Base-by-base conservation (phyloP, 2,113 vertebrate genomes). In the Scatophagus argus region DNA sequence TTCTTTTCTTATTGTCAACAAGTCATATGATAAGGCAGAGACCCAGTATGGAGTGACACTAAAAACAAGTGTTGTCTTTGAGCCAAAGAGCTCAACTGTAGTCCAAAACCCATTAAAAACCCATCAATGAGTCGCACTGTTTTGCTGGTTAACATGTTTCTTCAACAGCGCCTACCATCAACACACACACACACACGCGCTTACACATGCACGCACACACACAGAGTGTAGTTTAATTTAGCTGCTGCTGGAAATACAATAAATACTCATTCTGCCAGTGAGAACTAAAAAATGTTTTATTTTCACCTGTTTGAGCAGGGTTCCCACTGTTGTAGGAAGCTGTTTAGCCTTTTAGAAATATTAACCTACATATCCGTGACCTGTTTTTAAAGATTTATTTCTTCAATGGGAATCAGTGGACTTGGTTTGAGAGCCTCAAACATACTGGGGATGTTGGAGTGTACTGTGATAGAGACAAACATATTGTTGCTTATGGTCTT, bases 181-280 rank as follows among this genome's bases (percentile, higher is more conserved):
- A 62, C 44, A 29, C 27, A 47, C 38, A 73, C 51, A 61, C 36
- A 25, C 36, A 27, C n/a, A n/a, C n/a, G n/a, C n/a, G n/a, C n/a
- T n/a, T n/a, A n/a, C n/a, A n/a, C n/a, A n/a, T n/a, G n/a, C n/a
- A n/a, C n/a, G n/a, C 44, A 29, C 27, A 47, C 38, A 73, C 51
- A 61, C 36, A 25, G 25, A 27, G 14, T 19, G 31, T 16, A 16
- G 21, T 36, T 66, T 36, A 25, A 25, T 51, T 51, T 25, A 2
- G 23, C 29, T 59, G 38, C 29, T 32, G 4, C 41, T 49, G 17
- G n/a, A 38, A 49, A 47, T 23, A 46, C 27, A 4, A 23, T 23
- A 46, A 62, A 27, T 62, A 44, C 21, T 34, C 5, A 13, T 41
- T 41, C 3, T 14, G 29, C 62, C 19, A 31, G 21, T 38, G 16